Conservation (phyloP, 2,888 invertebrate genomes). For the Aspidapion aeneum region DNA sequence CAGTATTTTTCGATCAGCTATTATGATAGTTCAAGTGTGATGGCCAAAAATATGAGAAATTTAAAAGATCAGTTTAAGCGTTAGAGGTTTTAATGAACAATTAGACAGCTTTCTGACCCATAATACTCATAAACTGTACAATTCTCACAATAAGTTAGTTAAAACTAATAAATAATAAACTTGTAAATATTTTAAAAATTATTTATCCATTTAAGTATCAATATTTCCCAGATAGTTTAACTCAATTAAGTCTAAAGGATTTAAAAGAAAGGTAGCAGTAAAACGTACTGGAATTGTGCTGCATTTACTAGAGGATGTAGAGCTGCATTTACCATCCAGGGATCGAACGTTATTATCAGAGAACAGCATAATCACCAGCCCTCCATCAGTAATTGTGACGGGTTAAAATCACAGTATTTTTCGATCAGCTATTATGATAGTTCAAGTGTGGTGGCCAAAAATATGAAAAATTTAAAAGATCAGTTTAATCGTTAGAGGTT, state of each 20-base stretch:
- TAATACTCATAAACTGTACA: no score
- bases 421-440: slow-evolving; percentile 33
- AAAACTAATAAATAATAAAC: no score
- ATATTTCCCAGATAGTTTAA: slow-evolving; percentile 25
- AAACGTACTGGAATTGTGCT: slow-evolving; percentile 25
- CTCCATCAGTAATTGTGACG: slow-evolving; percentile 21
- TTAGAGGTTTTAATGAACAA: no score
- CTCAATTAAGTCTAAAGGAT: slow-evolving; percentile 23
- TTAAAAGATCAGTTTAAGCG: no score
- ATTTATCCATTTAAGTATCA: slow-evolving; percentile 34
- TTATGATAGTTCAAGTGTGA: no score
- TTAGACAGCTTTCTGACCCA: no score
- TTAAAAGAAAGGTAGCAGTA: slow-evolving; percentile 20
- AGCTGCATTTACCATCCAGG: slow-evolving; percentile 32
- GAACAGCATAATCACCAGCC: slow-evolving; percentile 35
- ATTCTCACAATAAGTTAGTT: no score
- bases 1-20: slow-evolving; percentile 18
- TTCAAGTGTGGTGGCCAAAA: slow-evolving; percentile 31
- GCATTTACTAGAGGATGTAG: slow-evolving; percentile 31
- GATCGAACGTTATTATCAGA: slow-evolving; percentile 31
- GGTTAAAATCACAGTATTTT: slow-evolving; percentile 17
- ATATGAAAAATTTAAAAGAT: no score
- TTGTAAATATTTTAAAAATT: no score
- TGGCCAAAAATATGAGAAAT: no score
- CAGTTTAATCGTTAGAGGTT: no score